phyloP scores from a whole-genome alignment of 2,797 vertebrate genomes.

The Anomalospiza imberbis region DNA sequence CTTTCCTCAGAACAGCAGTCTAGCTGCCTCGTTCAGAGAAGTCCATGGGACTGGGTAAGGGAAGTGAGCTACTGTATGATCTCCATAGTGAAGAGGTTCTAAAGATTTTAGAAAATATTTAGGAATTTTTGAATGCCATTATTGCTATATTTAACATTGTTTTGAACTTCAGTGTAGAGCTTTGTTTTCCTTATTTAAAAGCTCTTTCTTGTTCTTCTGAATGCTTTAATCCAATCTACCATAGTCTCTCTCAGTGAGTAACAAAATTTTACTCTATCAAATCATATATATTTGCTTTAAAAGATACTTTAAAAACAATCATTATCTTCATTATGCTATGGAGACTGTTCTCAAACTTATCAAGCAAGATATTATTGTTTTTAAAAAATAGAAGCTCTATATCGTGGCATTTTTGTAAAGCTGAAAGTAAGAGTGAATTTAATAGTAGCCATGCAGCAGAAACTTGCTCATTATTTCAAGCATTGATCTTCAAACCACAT shows the following conservation, averaged over 20 bases:
- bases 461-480: slow-evolving; percentile 22
- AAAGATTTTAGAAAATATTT: not conserved
- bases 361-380: not conserved
- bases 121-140: not conserved
- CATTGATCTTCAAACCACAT: not conserved
- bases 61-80: not conserved
- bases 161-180: not conserved
- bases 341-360: not conserved
- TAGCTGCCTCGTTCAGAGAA: not conserved
- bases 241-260: slow-evolving; percentile 79
- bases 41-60: not conserved
- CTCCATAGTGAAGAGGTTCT: not conserved
- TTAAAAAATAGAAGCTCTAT: slow-evolving; percentile 31
- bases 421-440: not conserved
- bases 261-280: slow-evolving; percentile 41
- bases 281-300: not conserved
- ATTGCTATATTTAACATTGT: not conserved
- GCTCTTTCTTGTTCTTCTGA: slow-evolving; percentile 56
- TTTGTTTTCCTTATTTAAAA: slow-evolving; percentile 49
- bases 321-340: not conserved
- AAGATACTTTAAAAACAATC: not conserved
- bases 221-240: slow-evolving; percentile 61
- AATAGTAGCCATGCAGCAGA: slow-evolving; percentile 16
- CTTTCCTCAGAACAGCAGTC: not conserved
- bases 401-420: slow-evolving; percentile 5